Percentiles rank a stretch among this genome's conserved stretches.
These are phyloP conservation scores for Peromyscus polionotus DNA, from an alignment of 2,113 vertebrate species.

Conservation along the genomic window DNA sequence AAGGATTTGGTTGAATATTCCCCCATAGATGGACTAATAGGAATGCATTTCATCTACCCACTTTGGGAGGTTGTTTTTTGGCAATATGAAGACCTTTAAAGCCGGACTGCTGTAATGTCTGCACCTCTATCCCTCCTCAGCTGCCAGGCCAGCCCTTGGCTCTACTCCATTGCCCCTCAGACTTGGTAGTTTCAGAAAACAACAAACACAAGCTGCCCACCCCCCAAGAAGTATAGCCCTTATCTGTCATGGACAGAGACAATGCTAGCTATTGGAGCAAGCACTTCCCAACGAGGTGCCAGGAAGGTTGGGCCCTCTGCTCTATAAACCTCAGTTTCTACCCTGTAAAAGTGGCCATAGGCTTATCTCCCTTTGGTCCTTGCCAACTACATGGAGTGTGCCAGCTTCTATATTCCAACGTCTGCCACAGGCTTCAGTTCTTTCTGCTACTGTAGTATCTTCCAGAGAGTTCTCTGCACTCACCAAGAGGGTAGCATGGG, in stretches of 20 bases:
- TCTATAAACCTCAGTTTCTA: neutral
- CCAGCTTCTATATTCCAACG: fast-evolving
- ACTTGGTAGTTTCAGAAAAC: neutral
- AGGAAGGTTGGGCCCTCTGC: no score
- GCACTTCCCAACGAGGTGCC: neutral
- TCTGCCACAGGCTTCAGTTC: neutral
- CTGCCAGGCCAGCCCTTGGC: neutral
- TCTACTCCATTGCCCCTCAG: neutral
- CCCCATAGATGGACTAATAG: no score
- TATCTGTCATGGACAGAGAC: neutral
- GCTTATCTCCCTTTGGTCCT: neutral
- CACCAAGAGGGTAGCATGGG: fast-evolving
- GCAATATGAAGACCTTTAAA: neutral
- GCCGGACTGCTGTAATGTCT: fast-evolving
- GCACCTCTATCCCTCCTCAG: neutral
- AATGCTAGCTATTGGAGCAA: fast-evolving
- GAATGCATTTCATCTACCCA: neutral
- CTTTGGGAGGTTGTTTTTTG: neutral
- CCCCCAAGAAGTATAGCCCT: neutral
- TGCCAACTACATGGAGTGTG: fast-evolving
- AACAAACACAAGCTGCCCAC: neutral
- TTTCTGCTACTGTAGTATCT: neutral
- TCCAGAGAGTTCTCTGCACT: neutral
- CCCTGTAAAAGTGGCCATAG: neutral
- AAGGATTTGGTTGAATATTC: neutral